Conservation (phyloP, 2,888 invertebrate genomes). For the Dione juno region DNA sequence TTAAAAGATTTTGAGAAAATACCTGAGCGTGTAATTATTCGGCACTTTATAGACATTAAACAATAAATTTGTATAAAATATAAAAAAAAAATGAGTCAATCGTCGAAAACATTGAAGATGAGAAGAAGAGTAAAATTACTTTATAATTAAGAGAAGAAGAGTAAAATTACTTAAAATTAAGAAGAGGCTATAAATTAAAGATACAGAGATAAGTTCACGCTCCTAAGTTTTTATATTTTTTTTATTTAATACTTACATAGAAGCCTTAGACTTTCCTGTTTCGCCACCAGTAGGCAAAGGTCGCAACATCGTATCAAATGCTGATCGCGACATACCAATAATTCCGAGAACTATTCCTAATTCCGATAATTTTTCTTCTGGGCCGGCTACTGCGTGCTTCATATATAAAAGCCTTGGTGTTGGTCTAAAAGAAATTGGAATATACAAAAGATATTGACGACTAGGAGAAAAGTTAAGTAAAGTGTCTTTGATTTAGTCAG, state of each 20-base stretch:
- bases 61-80: too few species aligned
- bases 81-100: too few species aligned
- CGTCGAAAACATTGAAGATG: too few species aligned
- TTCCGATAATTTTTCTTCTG: slow-evolving; percentile 79
- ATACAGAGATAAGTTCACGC: too few species aligned
- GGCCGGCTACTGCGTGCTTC: slow-evolving; percentile 78
- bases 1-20: background rate
- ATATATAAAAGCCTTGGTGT: slow-evolving; percentile 77
- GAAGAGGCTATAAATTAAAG: too few species aligned
- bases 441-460: too few species aligned
- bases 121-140: too few species aligned
- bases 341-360: slow-evolving; percentile 82
- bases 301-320: slow-evolving; percentile 83
- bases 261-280: slow-evolving; percentile 60
- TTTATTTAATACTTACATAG: slow-evolving; percentile 53
- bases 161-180: too few species aligned
- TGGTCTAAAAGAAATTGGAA: slow-evolving; percentile 41
- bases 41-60: too few species aligned
- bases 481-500: too few species aligned
- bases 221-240: background rate
- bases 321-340: slow-evolving; percentile 80
- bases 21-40: background rate
- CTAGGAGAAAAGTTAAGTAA: too few species aligned
- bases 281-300: slow-evolving; percentile 55
- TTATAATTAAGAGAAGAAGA: too few species aligned